Conservation (phyloP, 2,888 invertebrate species). For the Mesorhabditis spiculigera region DNA sequence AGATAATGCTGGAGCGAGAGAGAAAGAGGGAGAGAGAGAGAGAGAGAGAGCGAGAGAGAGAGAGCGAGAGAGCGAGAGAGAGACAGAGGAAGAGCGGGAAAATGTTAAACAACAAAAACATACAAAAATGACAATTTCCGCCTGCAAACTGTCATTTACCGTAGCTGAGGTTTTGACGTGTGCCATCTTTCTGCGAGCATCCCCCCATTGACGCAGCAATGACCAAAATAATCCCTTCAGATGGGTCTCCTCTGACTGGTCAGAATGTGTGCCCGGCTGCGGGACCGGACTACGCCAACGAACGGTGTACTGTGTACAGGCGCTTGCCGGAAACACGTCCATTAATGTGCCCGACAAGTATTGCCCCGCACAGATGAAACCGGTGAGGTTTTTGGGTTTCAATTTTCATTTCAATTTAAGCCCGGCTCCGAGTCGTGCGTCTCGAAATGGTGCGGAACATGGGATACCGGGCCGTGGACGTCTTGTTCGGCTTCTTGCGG, state of each 20-base stretch:
- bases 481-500: conserved; percentile 40
- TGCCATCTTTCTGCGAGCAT: background rate
- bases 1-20: too few relatives aligned
- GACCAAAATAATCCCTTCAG: conserved; percentile 63
- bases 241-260: conserved; percentile 88
- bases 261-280: conserved; percentile 84
- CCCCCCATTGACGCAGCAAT: background rate
- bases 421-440: conserved; percentile 26
- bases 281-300: conserved; percentile 83
- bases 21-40: too few relatives aligned
- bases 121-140: too few relatives aligned
- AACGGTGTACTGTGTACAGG: conserved; percentile 74
- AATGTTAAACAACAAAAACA: too few relatives aligned
- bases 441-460: conserved; percentile 31
- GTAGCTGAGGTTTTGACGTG: background rate
- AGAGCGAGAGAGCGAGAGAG: too few relatives aligned
- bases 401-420: conserved; percentile 8
- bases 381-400: conserved; percentile 16
- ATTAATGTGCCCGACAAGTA: conserved; percentile 33
- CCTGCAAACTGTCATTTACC: too few relatives aligned
- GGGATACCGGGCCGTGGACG: conserved; percentile 38
- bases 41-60: too few relatives aligned
- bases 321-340: conserved; percentile 21
- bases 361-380: conserved; percentile 29
- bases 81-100: too few relatives aligned